Evolutionary conservation across 2,113 vertebrate genomes (phyloP), one percentile per base, ranked within the genome.

Genomic region (Uropsilus gracilis): DNA sequence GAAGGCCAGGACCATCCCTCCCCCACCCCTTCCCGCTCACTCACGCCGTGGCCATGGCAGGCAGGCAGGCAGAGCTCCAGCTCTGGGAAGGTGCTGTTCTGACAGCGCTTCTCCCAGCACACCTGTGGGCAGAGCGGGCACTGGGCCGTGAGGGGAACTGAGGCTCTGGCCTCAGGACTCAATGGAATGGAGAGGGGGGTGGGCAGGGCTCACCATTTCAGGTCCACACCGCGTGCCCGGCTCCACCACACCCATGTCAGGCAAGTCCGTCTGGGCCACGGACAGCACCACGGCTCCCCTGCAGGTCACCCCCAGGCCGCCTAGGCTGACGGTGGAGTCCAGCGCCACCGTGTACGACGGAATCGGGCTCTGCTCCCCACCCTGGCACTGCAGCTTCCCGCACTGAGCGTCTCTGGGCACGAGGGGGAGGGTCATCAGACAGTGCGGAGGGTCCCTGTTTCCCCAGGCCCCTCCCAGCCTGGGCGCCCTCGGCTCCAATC

Each of bases 371-470:
- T 98, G 98, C 50, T 99, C 99, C 0, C 99, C 98, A 6, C 99
- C 99, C 97, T 99, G 99, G 96, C 99, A 99, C 98, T 99, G 99
- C 95, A 99, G 99, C 97, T 99, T 99, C 3, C 99, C 99, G 44
- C 99, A 99, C 96, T 98, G 99, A 14, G 98, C 99, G n/a, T 99
- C 99, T 80, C 99, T 99, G 96, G 20, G 30, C 83, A 64, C 6
- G 26, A 44, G 57, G 59, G 3, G 32, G 32, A 75, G 28, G 10
- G 34, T 5, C 10, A 59, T 80, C 77, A 13, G 17, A 34, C 37
- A 9, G 26, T 0, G 1, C 1, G 30, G 1, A 39, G 42, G 1
- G 24, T 17, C 8, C 28, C 30, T 6, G 1, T 10, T 69, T 5
- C 16, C 11, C 10, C 39, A 6, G 14, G 6, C 22, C 69, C 12